phyloP scores from a whole-genome alignment of 2,888 invertebrate species.

The Caenorhabditis panamensis region DNA sequence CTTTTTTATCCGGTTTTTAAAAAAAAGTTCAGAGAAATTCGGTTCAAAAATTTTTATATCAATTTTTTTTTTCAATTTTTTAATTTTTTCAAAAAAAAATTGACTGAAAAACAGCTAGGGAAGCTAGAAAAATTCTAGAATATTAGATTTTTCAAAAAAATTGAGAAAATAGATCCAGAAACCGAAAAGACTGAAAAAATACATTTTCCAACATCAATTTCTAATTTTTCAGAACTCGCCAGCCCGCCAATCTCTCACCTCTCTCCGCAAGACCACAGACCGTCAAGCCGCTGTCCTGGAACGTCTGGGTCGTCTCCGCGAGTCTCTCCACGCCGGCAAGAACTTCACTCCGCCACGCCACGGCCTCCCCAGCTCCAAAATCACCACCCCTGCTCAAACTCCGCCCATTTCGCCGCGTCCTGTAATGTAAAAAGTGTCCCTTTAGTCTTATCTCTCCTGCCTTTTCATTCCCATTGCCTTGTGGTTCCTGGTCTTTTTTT shows the following conservation, averaged over 20 bases:
- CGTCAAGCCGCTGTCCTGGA: conserved; percentile 54
- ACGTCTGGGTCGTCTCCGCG: conserved; percentile 51
- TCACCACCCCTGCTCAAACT: conserved; percentile 27
- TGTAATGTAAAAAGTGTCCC: conserved; percentile 3
- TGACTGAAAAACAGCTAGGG: too few species aligned
- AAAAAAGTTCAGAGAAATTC: too few species aligned
- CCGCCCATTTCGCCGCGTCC: conserved; percentile 47
- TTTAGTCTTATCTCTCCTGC: conserved; percentile 7
- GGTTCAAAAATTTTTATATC: too few species aligned
- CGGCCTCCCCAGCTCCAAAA: conserved; percentile 6
- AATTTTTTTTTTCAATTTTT: too few species aligned
- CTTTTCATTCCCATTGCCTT: conserved; percentile 28
- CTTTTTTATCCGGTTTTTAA: too few species aligned
- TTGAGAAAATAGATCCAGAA: too few species aligned
- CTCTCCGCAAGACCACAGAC: conserved; percentile 51
- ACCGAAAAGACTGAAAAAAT: too few species aligned
- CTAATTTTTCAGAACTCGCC: conserved; percentile 47
- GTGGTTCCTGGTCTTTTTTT: too few species aligned
- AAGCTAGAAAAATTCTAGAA: too few species aligned
- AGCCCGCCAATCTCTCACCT: conserved; percentile 45
- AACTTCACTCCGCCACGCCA: conserved; percentile 48
- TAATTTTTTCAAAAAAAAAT: too few species aligned
- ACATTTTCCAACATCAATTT: neutral
- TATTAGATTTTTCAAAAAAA: too few species aligned
- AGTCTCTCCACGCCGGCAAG: conserved; percentile 58